A percentile compares a stretch with the other conserved stretches of the same genome.
phyloP scores from a whole-genome alignment of 2,113 vertebrate species.

The Syngnathoides biaculeatus region DNA sequence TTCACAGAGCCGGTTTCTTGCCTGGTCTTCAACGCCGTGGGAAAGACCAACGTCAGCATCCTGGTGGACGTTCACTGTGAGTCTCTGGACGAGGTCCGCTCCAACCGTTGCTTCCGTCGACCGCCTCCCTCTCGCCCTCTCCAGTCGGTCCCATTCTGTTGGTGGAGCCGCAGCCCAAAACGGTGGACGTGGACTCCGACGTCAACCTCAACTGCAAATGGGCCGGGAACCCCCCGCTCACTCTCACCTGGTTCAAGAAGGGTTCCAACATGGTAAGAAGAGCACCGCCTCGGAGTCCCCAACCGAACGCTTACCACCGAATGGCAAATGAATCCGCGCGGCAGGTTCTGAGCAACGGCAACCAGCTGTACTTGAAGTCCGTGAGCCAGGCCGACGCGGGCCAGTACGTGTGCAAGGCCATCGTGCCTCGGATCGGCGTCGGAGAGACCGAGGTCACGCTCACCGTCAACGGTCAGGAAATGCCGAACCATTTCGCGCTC shows the following conservation, averaged over 20 bases:
- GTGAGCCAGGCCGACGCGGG: slow-evolving; percentile 90
- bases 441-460: slow-evolving; percentile 91
- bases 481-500: slow-evolving; percentile 6
- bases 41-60: slow-evolving; percentile 97
- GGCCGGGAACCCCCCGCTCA: slow-evolving; percentile 91
- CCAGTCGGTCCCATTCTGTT: slow-evolving; percentile 89
- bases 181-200: slow-evolving; percentile 86
- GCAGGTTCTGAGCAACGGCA: slow-evolving; percentile 94
- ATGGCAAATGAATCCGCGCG: neutral
- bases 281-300: neutral
- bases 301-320: no score
- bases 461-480: slow-evolving; percentile 85
- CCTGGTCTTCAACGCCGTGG: slow-evolving; percentile 91
- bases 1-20: slow-evolving; percentile 97
- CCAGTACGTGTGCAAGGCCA: slow-evolving; percentile 93
- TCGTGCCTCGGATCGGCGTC: slow-evolving; percentile 92
- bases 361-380: slow-evolving; percentile 86
- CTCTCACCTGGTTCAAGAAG: slow-evolving; percentile 98
- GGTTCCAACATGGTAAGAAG: slow-evolving; percentile 89
- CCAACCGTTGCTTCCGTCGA: neutral
- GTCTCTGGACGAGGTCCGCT: slow-evolving; percentile 42
- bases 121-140: neutral
- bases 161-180: slow-evolving; percentile 88
- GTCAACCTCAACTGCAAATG: slow-evolving; percentile 92
- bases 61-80: slow-evolving; percentile 95